Percentiles rank a stretch among this genome's conserved stretches.
Conservation (phyloP, 2,797 vertebrate genomes). For the Amblyopsis hoosieri region DNA sequence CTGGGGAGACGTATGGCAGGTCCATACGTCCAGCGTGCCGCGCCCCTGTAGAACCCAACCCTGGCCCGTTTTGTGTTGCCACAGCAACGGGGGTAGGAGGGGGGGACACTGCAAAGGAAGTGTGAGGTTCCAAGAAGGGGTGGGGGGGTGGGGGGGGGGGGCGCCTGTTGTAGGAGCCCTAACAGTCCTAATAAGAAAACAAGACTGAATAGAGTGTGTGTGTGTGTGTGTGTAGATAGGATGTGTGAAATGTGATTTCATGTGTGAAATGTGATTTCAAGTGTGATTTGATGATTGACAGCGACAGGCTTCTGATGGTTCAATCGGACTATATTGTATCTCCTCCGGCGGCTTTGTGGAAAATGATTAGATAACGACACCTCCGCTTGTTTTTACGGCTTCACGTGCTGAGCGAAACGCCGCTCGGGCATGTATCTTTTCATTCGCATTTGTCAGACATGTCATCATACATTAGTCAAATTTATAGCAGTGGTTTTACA, state of each 20-base stretch:
- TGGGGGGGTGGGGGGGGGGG: conserved; percentile 13
- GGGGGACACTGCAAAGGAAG: conserved; percentile 42
- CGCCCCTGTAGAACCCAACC: conserved; percentile 58
- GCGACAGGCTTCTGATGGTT: conserved; percentile 60
- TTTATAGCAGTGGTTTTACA: conserved; percentile 56
- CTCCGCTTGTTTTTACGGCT: conserved; percentile 32
- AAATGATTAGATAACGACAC: conserved; percentile 43
- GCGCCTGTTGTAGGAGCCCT: conserved; percentile 42
- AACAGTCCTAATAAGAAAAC: conserved; percentile 33
- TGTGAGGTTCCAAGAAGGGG: conserved; percentile 29
- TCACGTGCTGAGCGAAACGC: conserved; percentile 27
- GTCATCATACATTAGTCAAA: conserved; percentile 57
- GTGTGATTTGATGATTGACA: conserved; percentile 68
- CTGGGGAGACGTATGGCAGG: conserved; percentile 36
- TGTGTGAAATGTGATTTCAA: conserved; percentile 23
- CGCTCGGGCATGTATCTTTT: conserved; percentile 34
- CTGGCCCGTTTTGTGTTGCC: conserved; percentile 65
- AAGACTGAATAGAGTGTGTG: conserved; percentile 25
- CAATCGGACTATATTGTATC: conserved; percentile 36
- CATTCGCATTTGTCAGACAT: conserved; percentile 60
- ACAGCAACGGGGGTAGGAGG: conserved; percentile 57
- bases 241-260: conserved; percentile 14
- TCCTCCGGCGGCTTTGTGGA: conserved; percentile 35
- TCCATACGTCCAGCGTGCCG: conserved; percentile 44
- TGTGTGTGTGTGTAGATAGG: conserved; percentile 7